Evolutionary conservation across 2,888 invertebrate genomes (phyloP), one percentile per base, ranked within the genome.

Genomic region (Brenthis daphne): DNA sequence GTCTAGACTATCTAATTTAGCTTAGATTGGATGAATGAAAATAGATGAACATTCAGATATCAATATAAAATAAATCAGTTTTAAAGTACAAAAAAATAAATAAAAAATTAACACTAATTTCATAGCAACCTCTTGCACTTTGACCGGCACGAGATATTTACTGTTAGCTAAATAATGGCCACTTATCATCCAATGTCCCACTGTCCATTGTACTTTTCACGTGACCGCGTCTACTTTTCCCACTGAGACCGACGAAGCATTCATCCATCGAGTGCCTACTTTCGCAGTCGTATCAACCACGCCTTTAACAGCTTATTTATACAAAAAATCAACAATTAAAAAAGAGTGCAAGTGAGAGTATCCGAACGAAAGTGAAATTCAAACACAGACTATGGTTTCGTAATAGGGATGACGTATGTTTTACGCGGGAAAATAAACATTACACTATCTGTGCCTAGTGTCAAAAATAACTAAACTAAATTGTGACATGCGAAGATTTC

Each of bases 191-290:
- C 65, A 63, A 63, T 55, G 68, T 64, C 71, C 71, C 69, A 74
- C 74, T 73, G 74, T 74, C 83, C 78, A 85, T 86, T 87, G 86
- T 86, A 77, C 78, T 78, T 69, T 76, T 77, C 82, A 85, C 82
- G 82, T 82, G 83, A 78, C 64, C 67, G 70, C 72, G 71, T 63
- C 72, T 70, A 77, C 83, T 82, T 84, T 84, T 81, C 80, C 81
- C 82, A 79, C 77, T 73, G 77, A 71, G 71, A 63, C 78, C 69
- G 74, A 64, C 79, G 76, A 77, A 73, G 76, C 82, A 81, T 78
- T 81, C 80, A 79, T 79, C 83, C 82, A 83, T 80, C 79, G 80
- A 75, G 75, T 76, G 84, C 81, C 83, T 82, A 85, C 87, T 86
- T 88, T 88, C 84, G 86, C 79, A 81, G 83, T 78, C 85, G 87